Conservation (phyloP, 2,113 vertebrate species). For the Origma solitaria region DNA sequence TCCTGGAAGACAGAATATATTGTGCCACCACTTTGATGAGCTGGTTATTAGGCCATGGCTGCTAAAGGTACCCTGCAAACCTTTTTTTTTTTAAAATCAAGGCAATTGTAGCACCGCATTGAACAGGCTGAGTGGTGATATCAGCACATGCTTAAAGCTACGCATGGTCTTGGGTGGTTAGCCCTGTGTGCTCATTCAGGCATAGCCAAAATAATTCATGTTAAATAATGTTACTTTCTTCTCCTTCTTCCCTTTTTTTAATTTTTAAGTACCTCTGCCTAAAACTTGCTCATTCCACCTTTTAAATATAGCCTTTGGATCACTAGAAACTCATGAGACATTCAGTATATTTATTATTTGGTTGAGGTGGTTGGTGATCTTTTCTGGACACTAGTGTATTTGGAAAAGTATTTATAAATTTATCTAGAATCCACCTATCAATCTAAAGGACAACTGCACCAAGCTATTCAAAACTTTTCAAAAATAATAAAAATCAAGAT, state of each 20-base stretch:
- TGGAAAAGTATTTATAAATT: not conserved
- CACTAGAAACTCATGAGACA: not conserved
- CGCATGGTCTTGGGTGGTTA: fast-evolving
- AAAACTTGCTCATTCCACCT: not conserved
- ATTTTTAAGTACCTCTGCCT: not conserved
- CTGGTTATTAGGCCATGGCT: not conserved
- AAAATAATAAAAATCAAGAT: not conserved
- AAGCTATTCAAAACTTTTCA: not conserved
- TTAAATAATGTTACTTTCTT: not conserved
- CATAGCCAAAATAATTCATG: not conserved
- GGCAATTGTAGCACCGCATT: not conserved
- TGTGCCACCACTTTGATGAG: not conserved
- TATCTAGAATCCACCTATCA: not conserved
- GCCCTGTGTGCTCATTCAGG: not conserved
- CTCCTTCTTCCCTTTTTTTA: not conserved
- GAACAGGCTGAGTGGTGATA: not conserved
- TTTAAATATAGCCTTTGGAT: not conserved
- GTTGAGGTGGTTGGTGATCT: not conserved
- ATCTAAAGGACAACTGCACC: not conserved
- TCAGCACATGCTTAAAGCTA: not conserved
- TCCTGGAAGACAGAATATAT: not conserved
- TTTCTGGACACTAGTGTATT: not conserved
- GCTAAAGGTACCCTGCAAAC: not conserved
- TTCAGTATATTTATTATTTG: not conserved
- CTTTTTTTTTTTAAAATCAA: not conserved